A percentile compares a stretch with the other conserved stretches of the same genome.
phyloP scores from a whole-genome alignment of 1,140 invertebrate species.

The Hylaeus volcanicus region DNA sequence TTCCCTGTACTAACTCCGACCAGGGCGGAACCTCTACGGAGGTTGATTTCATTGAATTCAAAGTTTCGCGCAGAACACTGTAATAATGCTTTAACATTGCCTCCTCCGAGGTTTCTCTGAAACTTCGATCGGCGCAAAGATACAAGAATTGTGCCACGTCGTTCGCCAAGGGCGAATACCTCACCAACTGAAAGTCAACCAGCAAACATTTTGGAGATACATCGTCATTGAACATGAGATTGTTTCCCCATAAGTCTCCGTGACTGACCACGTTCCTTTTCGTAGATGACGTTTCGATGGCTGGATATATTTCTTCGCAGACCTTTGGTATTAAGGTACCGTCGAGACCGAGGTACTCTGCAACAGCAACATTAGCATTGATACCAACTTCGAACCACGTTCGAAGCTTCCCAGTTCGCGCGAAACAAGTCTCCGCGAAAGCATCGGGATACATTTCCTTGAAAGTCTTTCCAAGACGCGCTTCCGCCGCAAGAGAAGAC shows the following conservation, averaged over 20 bases:
- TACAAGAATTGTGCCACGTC: conserved; percentile 78
- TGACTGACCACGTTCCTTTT: conserved; percentile 83
- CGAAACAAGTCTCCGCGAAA: conserved; percentile 80
- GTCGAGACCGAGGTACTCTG: conserved; percentile 66
- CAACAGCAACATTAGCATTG: conserved; percentile 60
- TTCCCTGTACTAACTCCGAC: conserved; percentile 67
- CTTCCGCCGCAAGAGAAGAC: conserved; percentile 81
- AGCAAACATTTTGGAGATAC: conserved; percentile 79
- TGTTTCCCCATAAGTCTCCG: conserved; percentile 84
- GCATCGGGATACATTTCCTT: conserved; percentile 75
- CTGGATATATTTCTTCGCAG: conserved; percentile 73
- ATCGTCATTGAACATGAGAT: conserved; percentile 80
- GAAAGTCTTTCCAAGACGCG: conserved; percentile 72
- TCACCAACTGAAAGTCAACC: conserved; percentile 83
- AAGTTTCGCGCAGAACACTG: conserved; percentile 54
- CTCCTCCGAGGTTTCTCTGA: conserved; percentile 62
- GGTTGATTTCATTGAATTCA: conserved; percentile 38
- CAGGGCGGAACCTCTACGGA: conserved; percentile 60
- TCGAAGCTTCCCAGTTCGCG: conserved; percentile 56
- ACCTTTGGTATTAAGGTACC: conserved; percentile 68
- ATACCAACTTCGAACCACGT: conserved; percentile 67
- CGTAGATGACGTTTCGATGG: conserved; percentile 77
- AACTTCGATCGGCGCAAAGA: conserved; percentile 67
- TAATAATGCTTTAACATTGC: conserved; percentile 76
- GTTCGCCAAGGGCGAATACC: conserved; percentile 80